Conservation (phyloP, 2,797 vertebrate species). For the Xenentodon cancila region DNA sequence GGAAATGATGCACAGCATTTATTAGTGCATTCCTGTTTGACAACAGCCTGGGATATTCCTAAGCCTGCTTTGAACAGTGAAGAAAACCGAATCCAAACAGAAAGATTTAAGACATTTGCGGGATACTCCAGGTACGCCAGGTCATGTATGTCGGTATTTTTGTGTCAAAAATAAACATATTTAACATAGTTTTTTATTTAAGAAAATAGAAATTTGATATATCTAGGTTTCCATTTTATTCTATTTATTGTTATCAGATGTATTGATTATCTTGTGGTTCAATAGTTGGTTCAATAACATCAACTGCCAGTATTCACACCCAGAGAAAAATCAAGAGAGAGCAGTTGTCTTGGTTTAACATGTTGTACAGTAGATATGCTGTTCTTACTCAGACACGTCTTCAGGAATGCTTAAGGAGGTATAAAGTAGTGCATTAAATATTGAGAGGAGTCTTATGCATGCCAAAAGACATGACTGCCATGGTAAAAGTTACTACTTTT, state of each 20-base stretch:
- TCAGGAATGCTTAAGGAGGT: constrained; percentile 43
- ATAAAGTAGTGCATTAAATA: constrained; percentile 44
- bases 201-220: too few relatives aligned
- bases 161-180: too few relatives aligned
- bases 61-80: too few relatives aligned
- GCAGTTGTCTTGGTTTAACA: constrained; percentile 18
- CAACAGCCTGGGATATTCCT: too few relatives aligned
- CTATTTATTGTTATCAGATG: not conserved
- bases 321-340: constrained; percentile 14
- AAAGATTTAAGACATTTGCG: too few relatives aligned
- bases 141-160: too few relatives aligned
- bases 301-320: constrained; percentile 15
- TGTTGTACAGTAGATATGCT: constrained; percentile 38
- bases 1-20: too few relatives aligned
- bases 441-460: constrained; percentile 34
- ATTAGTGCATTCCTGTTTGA: too few relatives aligned
- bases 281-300: constrained; percentile 6
- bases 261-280: not conserved
- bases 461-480: constrained; percentile 17
- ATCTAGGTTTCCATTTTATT: not conserved
- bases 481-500: not conserved
- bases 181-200: too few relatives aligned
- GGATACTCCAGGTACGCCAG: too few relatives aligned
- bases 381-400: constrained; percentile 22
- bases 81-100: too few relatives aligned